Evolutionary conservation across 2,797 vertebrate genomes (phyloP).

Genomic region (Microtus agrestis): DNA sequence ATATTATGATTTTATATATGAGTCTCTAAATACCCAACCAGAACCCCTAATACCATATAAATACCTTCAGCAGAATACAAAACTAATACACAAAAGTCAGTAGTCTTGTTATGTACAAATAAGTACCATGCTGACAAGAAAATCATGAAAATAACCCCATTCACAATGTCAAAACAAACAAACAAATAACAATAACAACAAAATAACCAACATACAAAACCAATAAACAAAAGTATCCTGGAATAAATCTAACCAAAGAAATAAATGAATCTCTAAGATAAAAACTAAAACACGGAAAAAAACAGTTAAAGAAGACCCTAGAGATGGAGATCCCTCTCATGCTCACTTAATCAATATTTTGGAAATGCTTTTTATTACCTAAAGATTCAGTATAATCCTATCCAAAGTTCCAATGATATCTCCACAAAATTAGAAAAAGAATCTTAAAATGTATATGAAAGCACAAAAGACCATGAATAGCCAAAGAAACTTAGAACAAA

Average conservation of each 20-base stretch:
- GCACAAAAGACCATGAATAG: background rate
- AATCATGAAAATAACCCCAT: background rate
- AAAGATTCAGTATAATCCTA: background rate
- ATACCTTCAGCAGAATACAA: background rate
- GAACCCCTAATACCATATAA: background rate
- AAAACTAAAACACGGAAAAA: background rate
- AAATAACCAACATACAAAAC: background rate
- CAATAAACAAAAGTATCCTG: background rate
- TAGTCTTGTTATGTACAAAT: background rate
- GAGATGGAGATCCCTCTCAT: background rate
- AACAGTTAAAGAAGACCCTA: background rate
- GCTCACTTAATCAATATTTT: background rate
- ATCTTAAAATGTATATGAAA: background rate
- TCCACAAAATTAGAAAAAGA: background rate
- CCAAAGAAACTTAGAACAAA: background rate
- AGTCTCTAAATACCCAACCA: background rate
- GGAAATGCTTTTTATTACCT: background rate
- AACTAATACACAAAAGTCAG: background rate
- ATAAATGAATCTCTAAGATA: background rate
- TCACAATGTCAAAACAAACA: background rate
- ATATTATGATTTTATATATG: background rate
- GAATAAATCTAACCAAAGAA: background rate
- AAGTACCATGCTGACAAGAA: background rate
- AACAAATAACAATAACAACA: background rate
- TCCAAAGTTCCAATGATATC: background rate